These are phyloP conservation scores for Strigamia transsilvanica DNA, from an alignment of 2,888 invertebrate species.

Conservation along the genomic window DNA sequence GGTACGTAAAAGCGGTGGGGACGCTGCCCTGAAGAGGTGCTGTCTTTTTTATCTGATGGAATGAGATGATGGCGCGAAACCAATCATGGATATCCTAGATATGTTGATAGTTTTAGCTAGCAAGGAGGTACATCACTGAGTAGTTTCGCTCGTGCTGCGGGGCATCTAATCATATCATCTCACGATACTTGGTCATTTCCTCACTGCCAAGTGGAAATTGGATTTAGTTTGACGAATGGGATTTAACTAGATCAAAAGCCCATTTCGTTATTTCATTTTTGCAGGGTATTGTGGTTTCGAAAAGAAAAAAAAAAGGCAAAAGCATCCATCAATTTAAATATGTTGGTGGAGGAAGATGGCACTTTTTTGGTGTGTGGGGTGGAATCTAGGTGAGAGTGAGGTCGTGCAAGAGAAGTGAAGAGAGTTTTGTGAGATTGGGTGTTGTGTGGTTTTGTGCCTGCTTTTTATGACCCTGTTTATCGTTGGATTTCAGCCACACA, in stretches of 20 bases:
- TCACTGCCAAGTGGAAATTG: neutral
- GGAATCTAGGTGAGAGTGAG: neutral
- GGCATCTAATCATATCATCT: neutral
- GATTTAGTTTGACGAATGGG: neutral
- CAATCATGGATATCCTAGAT: slow-evolving; percentile 36
- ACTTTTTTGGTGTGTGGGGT: neutral
- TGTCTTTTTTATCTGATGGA: slow-evolving; percentile 27
- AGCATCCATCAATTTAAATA: neutral
- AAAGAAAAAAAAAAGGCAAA: neutral
- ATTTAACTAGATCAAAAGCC: neutral
- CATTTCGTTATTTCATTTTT: neutral
- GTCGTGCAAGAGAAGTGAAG: neutral
- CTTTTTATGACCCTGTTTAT: slow-evolving; percentile 29
- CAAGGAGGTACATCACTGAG: slow-evolving; percentile 19
- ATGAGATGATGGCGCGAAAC: slow-evolving; percentile 24
- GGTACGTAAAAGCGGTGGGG: neutral
- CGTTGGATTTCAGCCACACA: slow-evolving; percentile 26
- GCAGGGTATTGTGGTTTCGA: neutral
- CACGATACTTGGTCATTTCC: neutral
- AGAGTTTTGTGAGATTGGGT: slow-evolving; percentile 24
- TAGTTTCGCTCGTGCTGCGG: slow-evolving; percentile 5
- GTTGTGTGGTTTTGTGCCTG: slow-evolving; percentile 39
- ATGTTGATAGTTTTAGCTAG: slow-evolving; percentile 12
- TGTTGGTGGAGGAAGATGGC: neutral
- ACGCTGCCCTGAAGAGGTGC: slow-evolving; percentile 1